phyloP scores from a whole-genome alignment of 2,888 invertebrate species.

The Spodoptera exigua region DNA sequence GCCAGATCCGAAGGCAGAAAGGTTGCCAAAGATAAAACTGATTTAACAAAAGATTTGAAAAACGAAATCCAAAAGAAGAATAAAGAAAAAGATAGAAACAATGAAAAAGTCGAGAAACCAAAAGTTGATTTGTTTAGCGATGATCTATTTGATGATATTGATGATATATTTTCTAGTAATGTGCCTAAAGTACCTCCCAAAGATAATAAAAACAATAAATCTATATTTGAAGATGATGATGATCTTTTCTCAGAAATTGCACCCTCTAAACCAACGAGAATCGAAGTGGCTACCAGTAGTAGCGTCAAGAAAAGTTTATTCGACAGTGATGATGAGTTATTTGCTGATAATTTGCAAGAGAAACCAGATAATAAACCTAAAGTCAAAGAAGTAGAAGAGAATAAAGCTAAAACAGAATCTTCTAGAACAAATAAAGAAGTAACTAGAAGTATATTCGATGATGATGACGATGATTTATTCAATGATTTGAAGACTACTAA shows the following conservation, averaged over 20 bases:
- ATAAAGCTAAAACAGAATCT: constrained; percentile 30
- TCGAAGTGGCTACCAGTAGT: constrained; percentile 40
- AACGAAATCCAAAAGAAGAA: constrained; percentile 44
- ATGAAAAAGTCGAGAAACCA: constrained; percentile 58
- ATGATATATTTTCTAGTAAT: constrained; percentile 80
- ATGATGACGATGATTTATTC: constrained; percentile 72
- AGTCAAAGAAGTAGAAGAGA: constrained; percentile 7
- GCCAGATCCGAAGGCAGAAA: constrained; percentile 68
- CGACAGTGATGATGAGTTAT: constrained; percentile 71
- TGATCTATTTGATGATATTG: constrained; percentile 84
- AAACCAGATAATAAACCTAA: constrained; percentile 29
- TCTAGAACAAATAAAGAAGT: constrained; percentile 39
- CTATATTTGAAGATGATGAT: constrained; percentile 79
- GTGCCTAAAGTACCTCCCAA: constrained; percentile 64
- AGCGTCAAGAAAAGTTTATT: constrained; percentile 61
- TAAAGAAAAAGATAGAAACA: constrained; percentile 45
- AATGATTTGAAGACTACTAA: constrained; percentile 51
- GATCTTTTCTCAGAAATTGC: constrained; percentile 77
- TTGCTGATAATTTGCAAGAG: constrained; percentile 47
- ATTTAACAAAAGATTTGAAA: constrained; percentile 38
- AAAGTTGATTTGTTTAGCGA: constrained; percentile 80
- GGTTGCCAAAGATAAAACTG: constrained; percentile 34
- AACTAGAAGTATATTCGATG: constrained; percentile 69
- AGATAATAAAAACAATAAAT: constrained; percentile 54
- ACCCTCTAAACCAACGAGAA: constrained; percentile 51